Base-by-base conservation (phyloP, 2,888 invertebrate genomes). In the Cryptops parisi region DNA sequence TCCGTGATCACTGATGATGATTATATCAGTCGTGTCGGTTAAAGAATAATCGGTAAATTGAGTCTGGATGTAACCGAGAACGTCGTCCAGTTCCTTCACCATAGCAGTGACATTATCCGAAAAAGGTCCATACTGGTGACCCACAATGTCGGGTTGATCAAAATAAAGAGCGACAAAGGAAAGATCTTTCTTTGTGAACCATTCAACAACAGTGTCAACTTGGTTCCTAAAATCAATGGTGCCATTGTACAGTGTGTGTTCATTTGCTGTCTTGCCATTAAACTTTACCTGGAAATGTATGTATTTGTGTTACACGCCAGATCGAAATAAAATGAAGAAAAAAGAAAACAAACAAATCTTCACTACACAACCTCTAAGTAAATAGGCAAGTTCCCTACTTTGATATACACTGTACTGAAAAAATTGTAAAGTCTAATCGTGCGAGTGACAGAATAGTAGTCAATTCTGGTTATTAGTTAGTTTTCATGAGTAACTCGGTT, bases 141-240 rank as follows among this genome's bases (percentile, higher is more conserved):
- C 79, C 54, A 59, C 55, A 1, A 71, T 67, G 66, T 84, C 84
- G 0, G 84, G 84, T 61, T 83, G 78, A 60, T 81, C 78, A 61
- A 80, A 76, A 62, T 84, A 84, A 40, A 81, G 52, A 67, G 80
- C 71, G 1, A 79, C 76, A 50, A 84, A 68, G 69, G 84, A 82
- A 0, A 79, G 78, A 15, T 62, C 61, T 4, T 71, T 68, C 65
- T 80, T 64, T 17, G 65, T 68, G 48, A 81, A 71, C 81, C 81
- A 81, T 0, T 72, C 67, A 24, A 81, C 68, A 1, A 74, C 73
- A 1, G 65, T 72, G 58, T 81, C 78, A 21, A 81, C 68, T 44
- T 60, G 59, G 0, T 59, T 53, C 27, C 60, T 56, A 57, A 63
- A 69, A 3, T 60, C 47, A 21, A 62, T 49, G 2, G 61, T 55